A percentile compares a stretch with the other conserved stretches of the same genome.
These are phyloP conservation scores for Slavum lentiscoides DNA, from an alignment of 2,888 invertebrate genomes.

Conservation along the genomic window DNA sequence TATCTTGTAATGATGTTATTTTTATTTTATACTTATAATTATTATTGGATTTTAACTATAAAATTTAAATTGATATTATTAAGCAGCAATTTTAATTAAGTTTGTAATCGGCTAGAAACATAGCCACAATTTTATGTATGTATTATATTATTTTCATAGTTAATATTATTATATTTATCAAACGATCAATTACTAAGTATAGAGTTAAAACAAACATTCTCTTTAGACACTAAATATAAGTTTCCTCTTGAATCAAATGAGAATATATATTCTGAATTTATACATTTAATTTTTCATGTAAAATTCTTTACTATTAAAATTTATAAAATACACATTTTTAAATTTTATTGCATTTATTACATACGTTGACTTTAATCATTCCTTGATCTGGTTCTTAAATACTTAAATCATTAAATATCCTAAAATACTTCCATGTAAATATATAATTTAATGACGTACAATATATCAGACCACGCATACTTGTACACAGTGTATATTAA, in stretches of 20 bases:
- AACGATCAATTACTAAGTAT: background rate
- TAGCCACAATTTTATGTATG: slow-evolving; percentile 10
- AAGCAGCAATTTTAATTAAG: background rate
- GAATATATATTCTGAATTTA: background rate
- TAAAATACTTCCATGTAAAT: too few relatives aligned
- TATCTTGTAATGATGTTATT: slow-evolving; percentile 2
- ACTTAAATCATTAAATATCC: too few relatives aligned
- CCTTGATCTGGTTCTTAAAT: too few relatives aligned
- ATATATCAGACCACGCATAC: too few relatives aligned
- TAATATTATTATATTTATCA: background rate
- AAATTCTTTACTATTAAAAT: background rate
- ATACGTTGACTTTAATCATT: too few relatives aligned
- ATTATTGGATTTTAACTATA: slow-evolving; percentile 23
- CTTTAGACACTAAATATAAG: background rate
- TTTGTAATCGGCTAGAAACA: slow-evolving; percentile 2
- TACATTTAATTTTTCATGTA: background rate
- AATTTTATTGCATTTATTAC: too few relatives aligned
- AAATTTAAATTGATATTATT: background rate
- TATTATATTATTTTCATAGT: slow-evolving; percentile 7
- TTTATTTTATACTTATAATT: slow-evolving; percentile 21
- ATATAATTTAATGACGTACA: too few relatives aligned
- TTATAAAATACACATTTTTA: too few relatives aligned
- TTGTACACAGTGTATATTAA: too few relatives aligned
- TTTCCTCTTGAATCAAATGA: background rate
- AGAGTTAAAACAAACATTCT: background rate